phyloP scores from a whole-genome alignment of 2,888 invertebrate species.

The Zhuqinia jingwanae region DNA sequence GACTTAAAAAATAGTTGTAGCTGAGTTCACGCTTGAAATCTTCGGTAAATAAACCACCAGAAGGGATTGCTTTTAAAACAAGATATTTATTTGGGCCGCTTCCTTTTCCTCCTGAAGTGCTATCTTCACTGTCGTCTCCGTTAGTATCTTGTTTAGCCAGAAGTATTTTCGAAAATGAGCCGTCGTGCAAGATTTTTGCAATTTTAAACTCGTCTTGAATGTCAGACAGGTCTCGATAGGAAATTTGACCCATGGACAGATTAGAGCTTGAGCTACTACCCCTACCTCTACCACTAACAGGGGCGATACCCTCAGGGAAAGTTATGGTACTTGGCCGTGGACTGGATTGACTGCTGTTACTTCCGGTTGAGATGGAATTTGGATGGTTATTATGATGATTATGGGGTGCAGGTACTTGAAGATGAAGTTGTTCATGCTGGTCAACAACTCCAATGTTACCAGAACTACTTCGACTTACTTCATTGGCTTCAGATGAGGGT shows the following conservation, averaged over 20 bases:
- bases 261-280: slow-evolving; percentile 56
- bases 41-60: slow-evolving; percentile 84
- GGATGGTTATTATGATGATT: background rate
- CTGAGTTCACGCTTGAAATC: slow-evolving; percentile 90
- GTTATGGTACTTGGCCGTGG: slow-evolving; percentile 29
- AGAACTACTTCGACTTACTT: background rate
- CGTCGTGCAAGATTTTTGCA: slow-evolving; percentile 85
- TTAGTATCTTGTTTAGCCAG: slow-evolving; percentile 84
- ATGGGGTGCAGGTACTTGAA: slow-evolving; percentile 22
- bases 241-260: slow-evolving; percentile 47
- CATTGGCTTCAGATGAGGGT: background rate
- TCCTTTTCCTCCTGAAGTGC: background rate
- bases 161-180: slow-evolving; percentile 86
- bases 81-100: background rate
- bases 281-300: background rate
- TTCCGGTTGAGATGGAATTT: background rate
- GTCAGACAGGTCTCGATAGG: slow-evolving; percentile 49
- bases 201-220: slow-evolving; percentile 84
- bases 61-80: background rate
- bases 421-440: background rate
- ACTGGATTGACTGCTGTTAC: slow-evolving; percentile 45
- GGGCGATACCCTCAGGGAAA: background rate
- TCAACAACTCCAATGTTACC: background rate
- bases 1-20: slow-evolving; percentile 89
- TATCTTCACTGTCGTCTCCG: slow-evolving; percentile 1